These are phyloP conservation scores for Oreochromis grahami DNA, from an alignment of 2,797 vertebrate species.

Conservation along the genomic window DNA sequence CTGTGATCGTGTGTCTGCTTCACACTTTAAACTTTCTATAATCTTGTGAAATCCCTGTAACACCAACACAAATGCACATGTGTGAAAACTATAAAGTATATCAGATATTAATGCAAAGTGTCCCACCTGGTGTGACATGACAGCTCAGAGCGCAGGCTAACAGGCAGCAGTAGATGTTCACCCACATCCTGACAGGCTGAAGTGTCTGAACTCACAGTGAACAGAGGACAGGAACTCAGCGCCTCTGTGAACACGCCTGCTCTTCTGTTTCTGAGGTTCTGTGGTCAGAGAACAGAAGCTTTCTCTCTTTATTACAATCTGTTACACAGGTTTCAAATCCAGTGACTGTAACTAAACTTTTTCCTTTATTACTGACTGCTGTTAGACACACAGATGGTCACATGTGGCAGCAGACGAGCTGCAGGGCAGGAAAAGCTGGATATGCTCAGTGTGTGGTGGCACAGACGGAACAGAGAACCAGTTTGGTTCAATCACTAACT, in stretches of 20 bases:
- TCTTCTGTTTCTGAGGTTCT: rapidly evolving
- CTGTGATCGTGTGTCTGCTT: background rate
- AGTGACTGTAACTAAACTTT: background rate
- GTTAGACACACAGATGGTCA: background rate
- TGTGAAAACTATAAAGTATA: rapidly evolving
- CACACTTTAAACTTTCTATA: rapidly evolving
- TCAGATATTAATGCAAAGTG: background rate
- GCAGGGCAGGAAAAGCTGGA: too few relatives aligned
- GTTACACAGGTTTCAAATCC: rapidly evolving
- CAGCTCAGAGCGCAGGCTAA: background rate
- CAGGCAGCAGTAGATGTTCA: background rate
- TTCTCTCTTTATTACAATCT: background rate
- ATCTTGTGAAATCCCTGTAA: background rate
- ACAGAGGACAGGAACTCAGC: background rate
- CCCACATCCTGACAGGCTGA: background rate
- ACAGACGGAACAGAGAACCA: too few relatives aligned
- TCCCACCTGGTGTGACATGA: background rate
- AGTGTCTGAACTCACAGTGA: background rate
- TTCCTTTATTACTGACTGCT: background rate
- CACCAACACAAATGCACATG: background rate
- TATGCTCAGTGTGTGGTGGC: too few relatives aligned
- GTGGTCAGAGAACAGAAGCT: rapidly evolving
- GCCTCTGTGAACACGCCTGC: rapidly evolving
- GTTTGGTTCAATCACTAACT: too few relatives aligned
- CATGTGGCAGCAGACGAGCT: background rate